Conservation (phyloP, 2,797 vertebrate genomes). For the Poeciliopsis paucimaculata region DNA sequence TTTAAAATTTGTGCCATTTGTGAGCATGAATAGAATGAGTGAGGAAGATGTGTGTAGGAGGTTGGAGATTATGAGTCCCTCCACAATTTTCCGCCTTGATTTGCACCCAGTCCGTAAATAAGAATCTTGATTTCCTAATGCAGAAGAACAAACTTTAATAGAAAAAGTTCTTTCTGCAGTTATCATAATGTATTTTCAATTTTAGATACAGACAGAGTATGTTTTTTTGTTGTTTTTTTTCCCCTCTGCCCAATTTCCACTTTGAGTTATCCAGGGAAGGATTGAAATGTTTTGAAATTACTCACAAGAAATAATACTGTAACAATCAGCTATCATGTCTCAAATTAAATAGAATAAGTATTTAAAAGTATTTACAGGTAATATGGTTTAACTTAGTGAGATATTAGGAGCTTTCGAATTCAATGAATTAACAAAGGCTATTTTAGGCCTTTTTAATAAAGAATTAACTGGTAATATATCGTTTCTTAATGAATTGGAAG, state of each 20-base stretch:
- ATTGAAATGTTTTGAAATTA: constrained; percentile 21
- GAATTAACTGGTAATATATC: neutral
- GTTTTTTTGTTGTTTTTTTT: neutral
- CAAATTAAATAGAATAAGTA: neutral
- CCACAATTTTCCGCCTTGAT: neutral
- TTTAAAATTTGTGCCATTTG: neutral
- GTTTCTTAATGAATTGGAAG: neutral
- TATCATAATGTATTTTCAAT: constrained; percentile 39
- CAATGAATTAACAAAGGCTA: neutral
- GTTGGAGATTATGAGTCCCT: neutral
- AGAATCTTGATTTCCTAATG: neutral
- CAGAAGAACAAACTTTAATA: constrained; percentile 49
- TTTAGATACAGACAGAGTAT: constrained; percentile 49
- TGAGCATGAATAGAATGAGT: neutral
- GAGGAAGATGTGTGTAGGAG: neutral
- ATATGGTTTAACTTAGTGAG: neutral
- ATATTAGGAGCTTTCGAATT: neutral
- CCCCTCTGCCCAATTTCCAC: neutral
- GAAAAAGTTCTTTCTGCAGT: constrained; percentile 35
- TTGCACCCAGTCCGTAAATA: constrained; percentile 7
- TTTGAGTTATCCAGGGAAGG: constrained; percentile 4
- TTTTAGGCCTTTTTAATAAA: neutral
- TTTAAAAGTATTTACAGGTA: neutral
- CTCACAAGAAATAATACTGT: neutral
- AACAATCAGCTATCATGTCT: neutral